Percentiles rank a stretch among this genome's conserved stretches.
Conservation (phyloP, 2,113 vertebrate genomes). For the Carettochelys insculpta region DNA sequence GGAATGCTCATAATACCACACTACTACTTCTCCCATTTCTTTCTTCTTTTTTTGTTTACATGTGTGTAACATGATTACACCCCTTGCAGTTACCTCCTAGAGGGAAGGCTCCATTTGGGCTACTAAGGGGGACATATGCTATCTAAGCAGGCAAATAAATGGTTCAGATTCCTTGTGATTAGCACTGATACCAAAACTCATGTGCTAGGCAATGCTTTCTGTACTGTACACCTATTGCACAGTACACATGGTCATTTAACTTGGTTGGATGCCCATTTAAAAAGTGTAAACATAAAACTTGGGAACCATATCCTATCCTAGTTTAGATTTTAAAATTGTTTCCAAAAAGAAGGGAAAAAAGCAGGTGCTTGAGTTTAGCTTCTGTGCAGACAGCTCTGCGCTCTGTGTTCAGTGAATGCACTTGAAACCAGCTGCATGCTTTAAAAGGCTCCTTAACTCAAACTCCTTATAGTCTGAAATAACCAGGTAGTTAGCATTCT, state of each 20-base stretch:
- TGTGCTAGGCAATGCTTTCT: not conserved
- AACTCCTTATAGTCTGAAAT: constrained; percentile 10
- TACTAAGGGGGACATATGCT: constrained; percentile 30
- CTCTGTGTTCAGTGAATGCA: not conserved
- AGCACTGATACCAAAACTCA: constrained; percentile 20
- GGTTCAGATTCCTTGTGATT: constrained; percentile 16
- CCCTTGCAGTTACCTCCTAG: constrained; percentile 52
- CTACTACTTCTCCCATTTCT: constrained; percentile 3
- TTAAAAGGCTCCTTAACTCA: constrained; percentile 33
- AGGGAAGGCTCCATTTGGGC: constrained; percentile 35
- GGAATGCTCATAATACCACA: not conserved
- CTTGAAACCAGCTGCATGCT: not conserved
- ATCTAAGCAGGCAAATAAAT: not conserved
- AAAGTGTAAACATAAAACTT: not conserved
- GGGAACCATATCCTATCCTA: not conserved
- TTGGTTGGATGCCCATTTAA: not conserved
- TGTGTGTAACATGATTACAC: constrained; percentile 15
- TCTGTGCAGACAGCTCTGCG: not conserved
- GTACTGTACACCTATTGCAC: rapidly evolving
- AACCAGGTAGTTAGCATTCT: constrained; percentile 51
- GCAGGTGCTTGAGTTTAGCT: not conserved
- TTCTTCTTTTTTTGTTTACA: not conserved
- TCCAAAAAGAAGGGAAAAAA: not conserved
- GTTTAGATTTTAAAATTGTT: constrained; percentile 17
- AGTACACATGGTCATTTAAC: not conserved